Conservation (phyloP, 2,888 invertebrate genomes). For the Volucella inflata region DNA sequence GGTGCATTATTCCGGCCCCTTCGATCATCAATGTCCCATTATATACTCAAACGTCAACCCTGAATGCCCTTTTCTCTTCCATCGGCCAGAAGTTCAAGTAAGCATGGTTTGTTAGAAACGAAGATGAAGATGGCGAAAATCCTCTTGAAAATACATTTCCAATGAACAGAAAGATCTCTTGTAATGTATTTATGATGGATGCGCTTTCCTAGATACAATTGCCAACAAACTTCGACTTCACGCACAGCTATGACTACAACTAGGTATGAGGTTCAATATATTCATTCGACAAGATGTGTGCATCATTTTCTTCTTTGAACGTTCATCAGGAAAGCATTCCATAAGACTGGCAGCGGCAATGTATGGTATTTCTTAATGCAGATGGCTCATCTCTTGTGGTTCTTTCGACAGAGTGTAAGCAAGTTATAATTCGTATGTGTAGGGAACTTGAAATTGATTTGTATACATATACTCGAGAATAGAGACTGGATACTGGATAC, state of each 20-base stretch:
- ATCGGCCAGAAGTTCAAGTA: slow-evolving; percentile 61
- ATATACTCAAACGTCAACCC: slow-evolving; percentile 36
- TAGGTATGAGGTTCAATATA: slow-evolving; percentile 35
- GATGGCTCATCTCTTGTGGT: slow-evolving; percentile 39
- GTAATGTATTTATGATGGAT: slow-evolving; percentile 55
- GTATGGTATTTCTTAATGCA: not conserved
- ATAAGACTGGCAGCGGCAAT: not conserved
- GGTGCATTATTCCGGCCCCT: slow-evolving; percentile 12
- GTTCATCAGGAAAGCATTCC: slow-evolving; percentile 47
- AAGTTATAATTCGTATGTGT: slow-evolving; percentile 19
- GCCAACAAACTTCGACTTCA: not conserved
- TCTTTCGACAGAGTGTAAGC: slow-evolving; percentile 15
- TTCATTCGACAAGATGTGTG: slow-evolving; percentile 16
- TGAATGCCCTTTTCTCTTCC: slow-evolving; percentile 28
- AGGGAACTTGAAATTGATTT: slow-evolving; percentile 40
- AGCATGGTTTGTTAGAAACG: slow-evolving; percentile 7
- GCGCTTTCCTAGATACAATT: slow-evolving; percentile 40
- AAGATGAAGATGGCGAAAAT: slow-evolving; percentile 2
- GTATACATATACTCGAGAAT: not conserved
- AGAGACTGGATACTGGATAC: not conserved
- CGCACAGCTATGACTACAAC: not conserved
- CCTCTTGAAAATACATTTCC: slow-evolving; percentile 55
- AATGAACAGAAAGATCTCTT: slow-evolving; percentile 52
- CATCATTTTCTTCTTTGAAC: slow-evolving; percentile 10
- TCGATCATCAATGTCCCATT: slow-evolving; percentile 21